phyloP scores from a whole-genome alignment of 2,797 vertebrate genomes.

The Schizothorax lantsangensis region DNA sequence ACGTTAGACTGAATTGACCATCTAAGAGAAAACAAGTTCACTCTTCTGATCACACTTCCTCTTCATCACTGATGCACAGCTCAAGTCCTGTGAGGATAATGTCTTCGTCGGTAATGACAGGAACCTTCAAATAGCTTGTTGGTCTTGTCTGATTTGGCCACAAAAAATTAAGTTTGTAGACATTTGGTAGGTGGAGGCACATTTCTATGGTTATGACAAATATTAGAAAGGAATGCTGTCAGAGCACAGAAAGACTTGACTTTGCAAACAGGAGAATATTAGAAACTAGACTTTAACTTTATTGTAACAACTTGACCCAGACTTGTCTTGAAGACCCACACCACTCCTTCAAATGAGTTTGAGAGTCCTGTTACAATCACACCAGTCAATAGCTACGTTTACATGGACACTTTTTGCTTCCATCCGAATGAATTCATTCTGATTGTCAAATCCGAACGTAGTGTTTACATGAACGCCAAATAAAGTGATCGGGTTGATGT shows the following conservation, averaged over 20 bases:
- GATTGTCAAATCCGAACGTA: too few relatives aligned
- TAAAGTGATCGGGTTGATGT: too few relatives aligned
- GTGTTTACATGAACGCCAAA: too few relatives aligned
- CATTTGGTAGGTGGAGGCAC: conserved; percentile 49
- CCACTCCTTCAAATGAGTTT: not conserved
- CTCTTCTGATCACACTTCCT: conserved; percentile 5
- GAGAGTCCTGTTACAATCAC: not conserved
- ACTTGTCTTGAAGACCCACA: not conserved
- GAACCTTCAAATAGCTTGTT: conserved; percentile 64
- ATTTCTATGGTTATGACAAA: conserved; percentile 16
- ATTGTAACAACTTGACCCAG: conserved; percentile 10
- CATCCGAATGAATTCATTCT: too few relatives aligned
- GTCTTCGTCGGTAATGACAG: conserved; percentile 66
- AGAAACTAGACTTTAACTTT: not conserved
- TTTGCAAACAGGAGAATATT: conserved; percentile 9
- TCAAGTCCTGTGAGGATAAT: conserved; percentile 69
- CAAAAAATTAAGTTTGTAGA: conserved; percentile 49
- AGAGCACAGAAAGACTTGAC: not conserved
- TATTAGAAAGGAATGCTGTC: conserved; percentile 27
- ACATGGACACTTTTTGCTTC: too few relatives aligned
- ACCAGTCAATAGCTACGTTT: not conserved
- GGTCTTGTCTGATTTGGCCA: conserved; percentile 63
- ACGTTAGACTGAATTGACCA: not conserved
- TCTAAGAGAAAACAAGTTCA: not conserved
- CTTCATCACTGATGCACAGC: conserved; percentile 66